Evolutionary conservation across 1,140 invertebrate genomes (phyloP), one percentile per base, ranked within the genome.

Genomic region (Araneus ventricosus): DNA sequence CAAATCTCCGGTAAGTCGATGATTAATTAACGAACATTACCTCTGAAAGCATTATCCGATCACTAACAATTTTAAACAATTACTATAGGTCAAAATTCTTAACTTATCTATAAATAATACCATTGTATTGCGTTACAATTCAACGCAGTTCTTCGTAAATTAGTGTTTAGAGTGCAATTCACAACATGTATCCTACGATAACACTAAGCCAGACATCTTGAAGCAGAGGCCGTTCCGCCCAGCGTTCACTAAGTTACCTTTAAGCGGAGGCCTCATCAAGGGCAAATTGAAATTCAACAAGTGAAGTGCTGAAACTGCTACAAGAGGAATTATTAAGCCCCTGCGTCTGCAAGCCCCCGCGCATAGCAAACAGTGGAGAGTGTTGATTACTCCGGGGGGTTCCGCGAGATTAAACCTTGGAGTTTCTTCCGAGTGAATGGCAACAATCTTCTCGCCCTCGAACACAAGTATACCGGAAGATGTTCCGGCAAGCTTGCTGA

Each of bases 261-360:
- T 22, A 75, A 75, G 34, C 70, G 34, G 70, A 14, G 70, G 34
- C 30, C 27, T 67, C 70, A 75, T 52, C 45, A 52, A 52, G 27
- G 30, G 17, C 17, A 30, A 75, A 75, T 75, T 75, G 70, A 75
- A 75, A 75, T 75, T 75, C 70, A 75, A 75, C 70, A 75, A 75
- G 70, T 75, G 70, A 75, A 75, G 30, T 34, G 70, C 17, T 17
- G 34, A 34, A 75, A 75, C 34, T 14, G 70, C 70, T 37, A 75
- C 70, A 75, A 37, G 70, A 75, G 34, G 70, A 75, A 75, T 75
- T 75, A 75, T 52, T 52, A 37, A 75, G 14, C 27, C 20, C 20
- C 3, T 34, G 67, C 27, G 59, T 63, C 59, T 63, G 22, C 17
- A 24, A 63, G 5, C 59, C 8, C 4, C 70, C 10, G 4, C 17